A percentile compares a stretch with the other conserved stretches of the same genome.
phyloP scores from a whole-genome alignment of 2,797 vertebrate genomes.

The Gymnoscopelus microlampas region DNA sequence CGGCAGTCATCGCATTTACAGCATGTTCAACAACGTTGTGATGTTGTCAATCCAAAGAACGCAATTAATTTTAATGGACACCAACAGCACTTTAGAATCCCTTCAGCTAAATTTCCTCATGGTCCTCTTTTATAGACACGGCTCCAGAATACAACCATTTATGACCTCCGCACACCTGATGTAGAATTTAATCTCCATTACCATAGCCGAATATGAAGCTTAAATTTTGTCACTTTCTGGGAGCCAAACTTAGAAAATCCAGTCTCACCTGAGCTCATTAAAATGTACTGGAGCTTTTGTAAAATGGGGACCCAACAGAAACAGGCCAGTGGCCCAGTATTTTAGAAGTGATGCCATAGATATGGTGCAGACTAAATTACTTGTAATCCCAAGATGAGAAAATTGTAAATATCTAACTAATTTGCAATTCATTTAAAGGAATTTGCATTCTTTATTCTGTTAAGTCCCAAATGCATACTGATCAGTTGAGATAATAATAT shows the following conservation, averaged over 20 bases:
- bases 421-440: too few species aligned
- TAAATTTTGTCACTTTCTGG: slow-evolving; percentile 12
- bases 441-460: too few species aligned
- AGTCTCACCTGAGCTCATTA: slow-evolving; percentile 15
- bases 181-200: background rate
- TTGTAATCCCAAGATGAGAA: too few species aligned
- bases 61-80: background rate
- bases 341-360: background rate
- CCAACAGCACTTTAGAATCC: background rate
- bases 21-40: background rate
- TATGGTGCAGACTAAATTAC: too few species aligned
- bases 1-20: too few species aligned
- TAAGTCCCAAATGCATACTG: too few species aligned
- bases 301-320: too few species aligned
- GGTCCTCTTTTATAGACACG: background rate
- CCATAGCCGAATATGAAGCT: slow-evolving; percentile 6
- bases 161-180: slow-evolving; percentile 27
- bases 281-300: background rate
- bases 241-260: slow-evolving; percentile 5
- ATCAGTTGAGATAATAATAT: too few species aligned
- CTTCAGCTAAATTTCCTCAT: background rate
- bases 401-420: too few species aligned
- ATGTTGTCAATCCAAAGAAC: slow-evolving; percentile 6
- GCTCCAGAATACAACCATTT: slow-evolving; percentile 17
- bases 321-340: too few species aligned